These are phyloP conservation scores for Enchytraeus crypticus DNA, from an alignment of 2,888 invertebrate genomes.

Conservation along the genomic window DNA sequence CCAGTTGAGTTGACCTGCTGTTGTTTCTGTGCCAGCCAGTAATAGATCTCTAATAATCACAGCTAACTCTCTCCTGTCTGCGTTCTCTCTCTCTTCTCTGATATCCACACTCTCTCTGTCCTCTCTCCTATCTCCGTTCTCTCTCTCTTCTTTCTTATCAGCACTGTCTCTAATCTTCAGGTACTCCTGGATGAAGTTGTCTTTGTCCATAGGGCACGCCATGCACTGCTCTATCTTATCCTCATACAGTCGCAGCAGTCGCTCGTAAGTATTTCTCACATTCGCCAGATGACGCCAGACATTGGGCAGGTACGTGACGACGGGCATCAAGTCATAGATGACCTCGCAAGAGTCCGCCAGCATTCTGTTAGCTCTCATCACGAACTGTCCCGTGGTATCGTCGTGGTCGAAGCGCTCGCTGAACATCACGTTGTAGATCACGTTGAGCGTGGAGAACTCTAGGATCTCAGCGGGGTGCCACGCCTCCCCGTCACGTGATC, in stretches of 20 bases:
- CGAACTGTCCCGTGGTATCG: background rate
- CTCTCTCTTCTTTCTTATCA: no score
- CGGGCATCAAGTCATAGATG: background rate
- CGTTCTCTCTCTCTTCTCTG: no score
- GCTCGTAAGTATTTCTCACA: background rate
- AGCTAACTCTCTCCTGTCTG: no score
- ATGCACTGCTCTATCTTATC: background rate
- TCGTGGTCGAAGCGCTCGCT: background rate
- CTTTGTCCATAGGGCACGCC: background rate
- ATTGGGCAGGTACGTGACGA: background rate
- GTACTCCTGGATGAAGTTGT: background rate
- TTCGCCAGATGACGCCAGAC: background rate
- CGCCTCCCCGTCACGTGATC: background rate
- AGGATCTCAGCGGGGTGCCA: background rate
- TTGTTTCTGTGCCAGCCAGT: no score
- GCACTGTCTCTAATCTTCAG: background rate
- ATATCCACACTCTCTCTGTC: no score
- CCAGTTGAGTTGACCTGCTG: no score
- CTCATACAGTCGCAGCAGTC: background rate
- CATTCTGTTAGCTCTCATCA: background rate
- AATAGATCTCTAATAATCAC: no score
- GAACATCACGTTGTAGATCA: background rate
- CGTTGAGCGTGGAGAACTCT: background rate
- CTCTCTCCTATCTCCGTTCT: no score
- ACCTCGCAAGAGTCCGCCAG: background rate